Conservation (phyloP, 2,888 invertebrate species). For the Thymelicus sylvestris region DNA sequence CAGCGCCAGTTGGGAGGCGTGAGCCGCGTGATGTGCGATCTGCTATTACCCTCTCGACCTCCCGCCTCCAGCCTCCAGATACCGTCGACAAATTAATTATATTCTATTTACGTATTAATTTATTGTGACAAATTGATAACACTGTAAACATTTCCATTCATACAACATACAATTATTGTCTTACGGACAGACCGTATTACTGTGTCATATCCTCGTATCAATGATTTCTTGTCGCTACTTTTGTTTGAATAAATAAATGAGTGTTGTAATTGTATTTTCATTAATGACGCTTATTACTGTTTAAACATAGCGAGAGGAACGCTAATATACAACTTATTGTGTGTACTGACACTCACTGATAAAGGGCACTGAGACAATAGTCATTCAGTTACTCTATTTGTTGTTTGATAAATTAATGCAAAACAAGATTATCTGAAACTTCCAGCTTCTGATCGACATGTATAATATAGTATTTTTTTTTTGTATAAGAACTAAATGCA, state of each 20-base stretch:
- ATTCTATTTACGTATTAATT: constrained; percentile 1
- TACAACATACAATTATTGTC: not conserved
- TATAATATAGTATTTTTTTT: no score
- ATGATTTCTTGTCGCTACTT: no score
- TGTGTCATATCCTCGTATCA: no score
- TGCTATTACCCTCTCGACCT: not conserved
- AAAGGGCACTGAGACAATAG: constrained; percentile 5
- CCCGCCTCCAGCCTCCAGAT: not conserved
- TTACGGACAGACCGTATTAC: no score
- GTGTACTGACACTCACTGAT: constrained; percentile 13
- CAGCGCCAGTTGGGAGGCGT: no score
- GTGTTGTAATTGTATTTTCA: no score
- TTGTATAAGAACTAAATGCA: no score
- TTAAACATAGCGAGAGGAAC: constrained; percentile 7
- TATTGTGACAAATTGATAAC: constrained; percentile 25
- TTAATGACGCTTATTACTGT: constrained; percentile 2
- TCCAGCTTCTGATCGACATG: not conserved
- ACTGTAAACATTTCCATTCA: constrained; percentile 32
- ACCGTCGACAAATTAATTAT: constrained; percentile 23
- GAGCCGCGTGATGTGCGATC: no score
- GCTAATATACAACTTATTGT: constrained; percentile 7
- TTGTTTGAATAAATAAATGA: no score
- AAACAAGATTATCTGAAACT: no score
- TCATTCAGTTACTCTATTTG: no score
- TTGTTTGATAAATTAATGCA: no score